Conservation (phyloP, 2,888 invertebrate species). For the Cheilosia scutellata region DNA sequence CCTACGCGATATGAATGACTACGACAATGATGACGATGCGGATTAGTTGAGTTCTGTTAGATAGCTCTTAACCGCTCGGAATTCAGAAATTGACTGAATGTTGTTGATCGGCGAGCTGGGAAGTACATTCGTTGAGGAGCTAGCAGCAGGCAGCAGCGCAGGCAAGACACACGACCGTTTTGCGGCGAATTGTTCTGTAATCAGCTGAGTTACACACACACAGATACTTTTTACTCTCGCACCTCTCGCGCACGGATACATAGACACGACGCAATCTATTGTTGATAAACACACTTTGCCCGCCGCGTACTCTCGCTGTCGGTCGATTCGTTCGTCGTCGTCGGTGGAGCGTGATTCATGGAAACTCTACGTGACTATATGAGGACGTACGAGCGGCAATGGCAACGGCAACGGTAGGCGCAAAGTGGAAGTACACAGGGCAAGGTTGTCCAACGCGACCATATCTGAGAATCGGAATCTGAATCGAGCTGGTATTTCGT, state of each 20-base stretch:
- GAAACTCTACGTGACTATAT: conserved; percentile 70
- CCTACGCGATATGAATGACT: conserved; percentile 69
- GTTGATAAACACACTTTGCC: conserved; percentile 73
- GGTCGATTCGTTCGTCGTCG: conserved; percentile 30
- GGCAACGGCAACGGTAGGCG: conserved; percentile 45
- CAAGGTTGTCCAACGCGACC: conserved; percentile 66
- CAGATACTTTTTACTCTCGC: conserved; percentile 13
- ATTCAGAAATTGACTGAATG: conserved; percentile 69
- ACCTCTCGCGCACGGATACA: conserved; percentile 40
- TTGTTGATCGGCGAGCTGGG: conserved; percentile 64
- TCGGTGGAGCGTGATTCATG: conserved; percentile 71
- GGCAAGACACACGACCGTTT: conserved; percentile 58
- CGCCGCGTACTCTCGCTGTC: conserved; percentile 12
- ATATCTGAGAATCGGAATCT: conserved; percentile 37
- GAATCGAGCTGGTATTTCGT: conserved; percentile 10
- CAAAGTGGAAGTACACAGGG: conserved; percentile 73
- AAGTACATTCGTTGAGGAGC: conserved; percentile 59
- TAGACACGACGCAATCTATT: conserved; percentile 41
- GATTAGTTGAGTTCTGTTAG: conserved; percentile 12
- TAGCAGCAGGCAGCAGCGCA: not conserved
- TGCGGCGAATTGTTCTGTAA: conserved; percentile 72
- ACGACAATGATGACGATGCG: conserved; percentile 12
- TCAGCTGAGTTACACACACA: conserved; percentile 59
- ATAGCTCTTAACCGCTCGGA: conserved; percentile 49
- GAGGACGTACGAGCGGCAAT: conserved; percentile 37